Evolutionary conservation across 2,888 invertebrate species (phyloP), one percentile per base, ranked within the genome.

Genomic region (Schrankia costaestrigalis): DNA sequence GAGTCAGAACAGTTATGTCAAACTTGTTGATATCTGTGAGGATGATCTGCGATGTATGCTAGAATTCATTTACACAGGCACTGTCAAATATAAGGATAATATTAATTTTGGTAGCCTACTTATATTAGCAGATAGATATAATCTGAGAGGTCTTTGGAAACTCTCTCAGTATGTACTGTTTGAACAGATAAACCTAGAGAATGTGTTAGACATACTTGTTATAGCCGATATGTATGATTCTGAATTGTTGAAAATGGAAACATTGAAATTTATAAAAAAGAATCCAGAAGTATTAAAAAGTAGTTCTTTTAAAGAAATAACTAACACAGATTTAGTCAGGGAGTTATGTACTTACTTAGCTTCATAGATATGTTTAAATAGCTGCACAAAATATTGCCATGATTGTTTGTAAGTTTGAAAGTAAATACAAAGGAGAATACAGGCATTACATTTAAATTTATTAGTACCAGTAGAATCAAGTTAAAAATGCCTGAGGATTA

Each of bases 51-150:
- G 63, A 11, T 59, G 52, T 21, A 68, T 87, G 41, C 38, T 86
- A 3, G 78, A 83, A 36, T 87, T 67, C 39, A 77, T 87, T 9
- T 87, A 87, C 38, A 78, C 81, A 0, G 83, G 84, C 1, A 71
- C 77, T 1, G 54, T 86, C 0, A 69, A 62, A 30, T 68, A 82
- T 35, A 27, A 78, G 14, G 73, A 74, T 2, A 71, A 64, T 25
- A 57, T 60, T 2, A 81, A 80, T 37, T 75, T 74, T 39, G 61
- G 53, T 10, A 80, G 61, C 36, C 48, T 86, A 15, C 60, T 86
- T 0, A 78, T 78, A 64, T 55, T 86, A 21, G 78, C 78, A 7
- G 86, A 87, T 35, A 67, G 69, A 32, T 87, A 78, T 41, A 73
- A 85, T 39, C 49, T 87, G 3, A 56, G 55, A 39, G 80, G 83